Evolutionary conservation across 2,888 invertebrate genomes (phyloP).

Genomic region (Noctua janthina): DNA sequence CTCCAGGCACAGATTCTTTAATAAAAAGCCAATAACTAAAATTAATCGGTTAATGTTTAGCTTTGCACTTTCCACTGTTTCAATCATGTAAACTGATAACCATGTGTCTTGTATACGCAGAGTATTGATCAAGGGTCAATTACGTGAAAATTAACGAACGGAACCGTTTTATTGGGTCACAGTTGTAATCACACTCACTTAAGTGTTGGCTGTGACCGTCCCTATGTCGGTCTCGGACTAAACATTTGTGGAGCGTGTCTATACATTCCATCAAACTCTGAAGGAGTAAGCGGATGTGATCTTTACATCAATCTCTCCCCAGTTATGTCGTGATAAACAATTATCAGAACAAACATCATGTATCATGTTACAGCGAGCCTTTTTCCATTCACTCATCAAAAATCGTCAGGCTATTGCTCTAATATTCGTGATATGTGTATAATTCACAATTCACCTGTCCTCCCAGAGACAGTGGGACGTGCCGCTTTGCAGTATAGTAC

Average conservation of each 20-base stretch:
- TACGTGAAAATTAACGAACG: neutral
- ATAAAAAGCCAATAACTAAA: no score
- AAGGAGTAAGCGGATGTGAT: neutral
- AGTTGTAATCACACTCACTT: neutral
- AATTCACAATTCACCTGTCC: no score
- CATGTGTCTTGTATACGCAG: neutral
- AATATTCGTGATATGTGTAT: no score
- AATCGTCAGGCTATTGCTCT: neutral
- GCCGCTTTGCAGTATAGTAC: no score
- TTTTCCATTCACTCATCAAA: neutral
- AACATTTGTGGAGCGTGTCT: neutral
- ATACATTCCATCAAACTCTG: neutral
- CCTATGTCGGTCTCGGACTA: neutral
- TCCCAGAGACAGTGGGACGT: no score
- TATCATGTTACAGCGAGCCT: neutral
- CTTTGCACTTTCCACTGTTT: neutral
- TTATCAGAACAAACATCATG: neutral
- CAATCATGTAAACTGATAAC: neutral
- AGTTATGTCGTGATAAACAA: neutral
- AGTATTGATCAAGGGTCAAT: conserved; percentile 8
- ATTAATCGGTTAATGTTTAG: no score
- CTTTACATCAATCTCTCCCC: neutral
- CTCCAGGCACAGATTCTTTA: no score
- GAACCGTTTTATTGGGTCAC: conserved; percentile 6
- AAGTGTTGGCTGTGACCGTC: neutral